Conservation (phyloP, 2,113 vertebrate species). For the Henicopernis longicauda region DNA sequence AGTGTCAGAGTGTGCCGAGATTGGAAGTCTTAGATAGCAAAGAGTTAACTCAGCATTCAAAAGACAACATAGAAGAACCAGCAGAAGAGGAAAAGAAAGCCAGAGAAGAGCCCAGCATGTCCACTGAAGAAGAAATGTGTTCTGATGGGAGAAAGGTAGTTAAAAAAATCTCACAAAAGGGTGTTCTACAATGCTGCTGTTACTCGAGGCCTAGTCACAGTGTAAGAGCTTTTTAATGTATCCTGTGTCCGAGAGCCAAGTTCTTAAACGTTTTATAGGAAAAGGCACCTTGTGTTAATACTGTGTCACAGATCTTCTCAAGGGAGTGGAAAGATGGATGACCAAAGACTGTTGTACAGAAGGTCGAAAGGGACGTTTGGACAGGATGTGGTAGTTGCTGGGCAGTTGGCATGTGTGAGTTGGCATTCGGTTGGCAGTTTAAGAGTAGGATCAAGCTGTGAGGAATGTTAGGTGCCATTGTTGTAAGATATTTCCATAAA, state of each 20-base stretch:
- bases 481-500: neutral
- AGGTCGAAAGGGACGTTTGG: neutral
- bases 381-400: neutral
- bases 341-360: neutral
- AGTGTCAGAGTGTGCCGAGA: neutral
- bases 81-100: neutral
- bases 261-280: neutral
- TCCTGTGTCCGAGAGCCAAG: neutral
- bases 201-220: neutral
- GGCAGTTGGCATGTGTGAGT: neutral
- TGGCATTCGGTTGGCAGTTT: neutral
- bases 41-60: neutral
- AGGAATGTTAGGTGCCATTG: neutral
- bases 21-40: neutral
- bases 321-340: neutral
- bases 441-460: neutral
- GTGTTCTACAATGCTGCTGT: neutral
- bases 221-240: neutral
- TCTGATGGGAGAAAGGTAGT: neutral
- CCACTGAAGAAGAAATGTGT: conserved; percentile 10
- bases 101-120: neutral
- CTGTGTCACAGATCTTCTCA: neutral
- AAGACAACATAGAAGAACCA: neutral
- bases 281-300: neutral
- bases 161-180: neutral